These are phyloP conservation scores for Sylvia atricapilla DNA, from an alignment of 2,113 vertebrate species.

Conservation along the genomic window DNA sequence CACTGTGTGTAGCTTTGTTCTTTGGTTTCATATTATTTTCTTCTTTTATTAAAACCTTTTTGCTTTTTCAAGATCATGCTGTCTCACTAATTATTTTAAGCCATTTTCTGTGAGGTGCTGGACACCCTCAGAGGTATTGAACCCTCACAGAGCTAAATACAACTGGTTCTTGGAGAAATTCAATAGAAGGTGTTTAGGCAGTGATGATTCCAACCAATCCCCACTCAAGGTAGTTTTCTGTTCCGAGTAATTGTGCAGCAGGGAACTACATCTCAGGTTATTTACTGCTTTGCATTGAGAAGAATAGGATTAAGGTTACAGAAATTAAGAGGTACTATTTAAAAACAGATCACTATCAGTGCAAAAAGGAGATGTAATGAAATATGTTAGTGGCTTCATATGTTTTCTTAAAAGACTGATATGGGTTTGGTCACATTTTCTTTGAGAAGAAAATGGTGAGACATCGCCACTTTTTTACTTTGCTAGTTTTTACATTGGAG, in stretches of 20 bases:
- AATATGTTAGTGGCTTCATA: not conserved
- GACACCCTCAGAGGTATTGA: no score
- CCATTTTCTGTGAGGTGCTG: no score
- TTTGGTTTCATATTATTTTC: no score
- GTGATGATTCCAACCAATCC: fast-evolving
- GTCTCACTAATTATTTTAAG: no score
- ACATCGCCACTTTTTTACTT: not conserved
- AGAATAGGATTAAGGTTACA: not conserved
- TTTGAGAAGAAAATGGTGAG: not conserved
- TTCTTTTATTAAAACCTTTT: no score
- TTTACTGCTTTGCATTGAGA: not conserved
- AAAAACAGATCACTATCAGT: not conserved
- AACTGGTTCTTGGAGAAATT: no score
- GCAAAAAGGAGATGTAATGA: not conserved
- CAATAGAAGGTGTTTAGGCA: not conserved
- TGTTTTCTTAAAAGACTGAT: not conserved
- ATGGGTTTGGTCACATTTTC: not conserved
- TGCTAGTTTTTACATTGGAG: not conserved
- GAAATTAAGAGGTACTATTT: not conserved
- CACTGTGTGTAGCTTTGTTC: no score
- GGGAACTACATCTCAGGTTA: not conserved
- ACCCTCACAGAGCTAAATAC: no score
- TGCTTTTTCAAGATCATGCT: no score
- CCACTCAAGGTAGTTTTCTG: fast-evolving
- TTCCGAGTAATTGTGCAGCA: not conserved